These are phyloP conservation scores for Dryobates pubescens DNA, from an alignment of 2,797 vertebrate genomes.

Conservation along the genomic window DNA sequence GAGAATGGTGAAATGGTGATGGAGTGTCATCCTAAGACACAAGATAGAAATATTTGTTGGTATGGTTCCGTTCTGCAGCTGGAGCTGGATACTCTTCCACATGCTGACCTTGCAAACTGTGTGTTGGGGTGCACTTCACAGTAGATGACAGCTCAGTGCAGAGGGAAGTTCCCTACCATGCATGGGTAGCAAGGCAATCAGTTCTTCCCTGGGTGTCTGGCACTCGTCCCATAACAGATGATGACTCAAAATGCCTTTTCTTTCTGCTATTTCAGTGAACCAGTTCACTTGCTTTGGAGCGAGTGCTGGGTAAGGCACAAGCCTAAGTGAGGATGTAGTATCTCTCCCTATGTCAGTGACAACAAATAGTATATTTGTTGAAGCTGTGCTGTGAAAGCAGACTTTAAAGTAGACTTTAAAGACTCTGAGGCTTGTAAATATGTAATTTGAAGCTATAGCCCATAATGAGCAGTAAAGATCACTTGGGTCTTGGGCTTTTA, in stretches of 20 bases:
- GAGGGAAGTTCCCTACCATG: background rate
- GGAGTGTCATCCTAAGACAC: background rate
- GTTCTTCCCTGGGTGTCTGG: background rate
- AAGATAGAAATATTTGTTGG: background rate
- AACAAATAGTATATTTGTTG: background rate
- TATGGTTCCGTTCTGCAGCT: background rate
- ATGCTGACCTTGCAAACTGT: accelerated
- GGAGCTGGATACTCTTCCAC: background rate
- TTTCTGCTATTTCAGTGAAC: background rate
- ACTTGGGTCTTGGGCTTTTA: background rate
- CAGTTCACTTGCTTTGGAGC: background rate
- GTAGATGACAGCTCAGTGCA: background rate
- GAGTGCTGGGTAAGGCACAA: background rate
- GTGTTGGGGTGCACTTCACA: accelerated
- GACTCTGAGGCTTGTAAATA: background rate
- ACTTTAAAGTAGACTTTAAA: background rate
- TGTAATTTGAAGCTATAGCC: background rate
- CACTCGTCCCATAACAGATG: background rate
- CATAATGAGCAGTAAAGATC: background rate
- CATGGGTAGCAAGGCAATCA: accelerated
- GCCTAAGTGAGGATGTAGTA: background rate
- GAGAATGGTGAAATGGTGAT: background rate
- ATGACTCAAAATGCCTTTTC: background rate
- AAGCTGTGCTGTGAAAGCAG: background rate
- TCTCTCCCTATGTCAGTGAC: background rate